Evolutionary conservation across 2,797 vertebrate species (phyloP).

Genomic region (Gallinago nigripennis): DNA sequence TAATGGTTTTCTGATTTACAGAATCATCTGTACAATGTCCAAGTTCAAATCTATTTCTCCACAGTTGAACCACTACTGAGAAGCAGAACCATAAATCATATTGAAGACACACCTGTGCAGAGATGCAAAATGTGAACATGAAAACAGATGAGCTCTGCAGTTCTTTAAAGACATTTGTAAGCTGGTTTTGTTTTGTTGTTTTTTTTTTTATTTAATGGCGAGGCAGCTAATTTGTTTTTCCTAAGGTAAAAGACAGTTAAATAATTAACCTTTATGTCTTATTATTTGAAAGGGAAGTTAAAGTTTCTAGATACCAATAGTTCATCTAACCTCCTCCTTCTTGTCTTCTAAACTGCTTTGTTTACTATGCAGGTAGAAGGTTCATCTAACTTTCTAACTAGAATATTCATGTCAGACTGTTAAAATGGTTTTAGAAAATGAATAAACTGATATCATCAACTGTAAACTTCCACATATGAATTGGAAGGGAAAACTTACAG

Average conservation of each 20-base stretch:
- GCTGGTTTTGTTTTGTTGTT: not conserved
- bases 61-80: not conserved
- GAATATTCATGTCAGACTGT: not conserved
- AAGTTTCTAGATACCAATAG: not conserved
- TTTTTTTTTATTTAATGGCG: not conserved
- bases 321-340: not conserved
- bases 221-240: conserved; percentile 23
- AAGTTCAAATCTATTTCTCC: conserved; percentile 18
- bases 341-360: not conserved
- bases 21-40: conserved; percentile 19
- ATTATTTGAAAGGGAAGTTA: not conserved
- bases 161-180: conserved; percentile 25
- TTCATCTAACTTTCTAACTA: not conserved
- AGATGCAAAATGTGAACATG: conserved; percentile 25
- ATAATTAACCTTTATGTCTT: conserved; percentile 27
- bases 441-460: not conserved
- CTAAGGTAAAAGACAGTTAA: conserved; percentile 9
- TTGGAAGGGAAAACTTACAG: not conserved
- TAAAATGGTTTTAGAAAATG: not conserved
- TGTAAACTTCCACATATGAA: not conserved
- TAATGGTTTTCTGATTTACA: conserved; percentile 28
- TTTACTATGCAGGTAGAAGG: not conserved
- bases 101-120: not conserved
- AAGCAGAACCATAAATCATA: conserved; percentile 53
- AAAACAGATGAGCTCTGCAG: conserved; percentile 43